These are phyloP conservation scores for Sarcoramphus papa DNA, from an alignment of 2,797 vertebrate genomes.

Conservation along the genomic window DNA sequence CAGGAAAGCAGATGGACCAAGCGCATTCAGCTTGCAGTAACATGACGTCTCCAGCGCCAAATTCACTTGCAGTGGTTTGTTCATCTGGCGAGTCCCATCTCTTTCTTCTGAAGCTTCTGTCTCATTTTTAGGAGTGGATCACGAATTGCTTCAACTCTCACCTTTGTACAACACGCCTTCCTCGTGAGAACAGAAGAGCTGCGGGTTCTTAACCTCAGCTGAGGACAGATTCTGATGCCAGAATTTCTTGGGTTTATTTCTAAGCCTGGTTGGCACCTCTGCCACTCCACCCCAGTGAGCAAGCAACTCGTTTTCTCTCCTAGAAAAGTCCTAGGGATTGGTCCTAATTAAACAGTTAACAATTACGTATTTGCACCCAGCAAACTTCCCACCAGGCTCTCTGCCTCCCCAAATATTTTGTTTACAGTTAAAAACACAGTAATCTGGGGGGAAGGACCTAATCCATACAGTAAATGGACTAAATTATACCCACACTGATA, in stretches of 20 bases:
- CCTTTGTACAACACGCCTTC: neutral
- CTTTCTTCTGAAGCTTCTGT: neutral
- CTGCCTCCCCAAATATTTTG: neutral
- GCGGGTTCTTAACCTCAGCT: neutral
- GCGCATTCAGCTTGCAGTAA: neutral
- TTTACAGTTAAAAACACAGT: neutral
- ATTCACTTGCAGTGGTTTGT: neutral
- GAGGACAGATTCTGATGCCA: neutral
- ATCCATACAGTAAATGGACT: neutral
- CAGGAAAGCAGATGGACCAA: neutral
- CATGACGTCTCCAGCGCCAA: neutral
- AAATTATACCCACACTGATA: neutral
- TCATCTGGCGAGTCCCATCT: neutral
- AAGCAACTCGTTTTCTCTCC: neutral
- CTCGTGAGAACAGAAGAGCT: neutral
- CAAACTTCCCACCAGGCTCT: neutral
- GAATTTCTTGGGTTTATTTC: neutral
- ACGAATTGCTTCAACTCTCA: neutral
- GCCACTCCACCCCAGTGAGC: accelerated
- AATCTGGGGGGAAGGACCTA: neutral
- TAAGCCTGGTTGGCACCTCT: neutral
- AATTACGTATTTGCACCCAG: neutral
- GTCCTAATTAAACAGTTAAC: neutral
- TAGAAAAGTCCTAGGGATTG: neutral
- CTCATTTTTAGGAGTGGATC: neutral